Evolutionary conservation across 1,140 invertebrate genomes (phyloP).

Genomic region (Drosophila elegans): DNA sequence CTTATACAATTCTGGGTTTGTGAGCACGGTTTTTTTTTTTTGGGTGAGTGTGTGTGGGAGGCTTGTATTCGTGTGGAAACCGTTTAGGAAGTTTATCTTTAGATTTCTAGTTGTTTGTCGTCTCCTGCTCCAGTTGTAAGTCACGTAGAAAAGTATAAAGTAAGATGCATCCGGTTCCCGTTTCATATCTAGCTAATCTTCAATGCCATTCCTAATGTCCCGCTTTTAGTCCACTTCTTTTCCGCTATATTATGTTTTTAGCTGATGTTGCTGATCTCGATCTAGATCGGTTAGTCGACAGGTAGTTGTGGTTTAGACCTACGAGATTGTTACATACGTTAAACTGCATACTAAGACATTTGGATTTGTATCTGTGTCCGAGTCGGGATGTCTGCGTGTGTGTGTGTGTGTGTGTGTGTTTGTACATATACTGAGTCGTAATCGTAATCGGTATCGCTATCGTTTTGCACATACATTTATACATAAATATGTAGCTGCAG

Average conservation of each 20-base stretch:
- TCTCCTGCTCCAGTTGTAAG: conserved; percentile 40
- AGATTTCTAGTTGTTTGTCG: conserved; percentile 28
- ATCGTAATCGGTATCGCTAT: conserved; percentile 20
- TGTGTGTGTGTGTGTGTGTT: conserved; percentile 19
- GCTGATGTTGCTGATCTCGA: conserved; percentile 18
- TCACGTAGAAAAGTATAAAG: conserved; percentile 51
- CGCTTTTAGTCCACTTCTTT: not conserved
- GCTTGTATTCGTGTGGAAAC: conserved; percentile 42
- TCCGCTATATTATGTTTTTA: conserved; percentile 5
- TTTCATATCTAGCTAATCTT: conserved; percentile 3
- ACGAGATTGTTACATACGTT: conserved; percentile 35
- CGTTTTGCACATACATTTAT: conserved; percentile 34
- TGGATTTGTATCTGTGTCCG: conserved; percentile 8
- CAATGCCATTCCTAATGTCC: conserved; percentile 14
- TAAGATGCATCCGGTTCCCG: conserved; percentile 33
- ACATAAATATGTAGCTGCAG: conserved; percentile 16
- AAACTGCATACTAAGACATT: conserved; percentile 30
- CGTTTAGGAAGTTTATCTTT: conserved; percentile 42
- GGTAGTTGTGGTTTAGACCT: conserved; percentile 46
- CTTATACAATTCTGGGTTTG: not conserved
- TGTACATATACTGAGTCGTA: conserved; percentile 33
- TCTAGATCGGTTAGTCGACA: conserved; percentile 32
- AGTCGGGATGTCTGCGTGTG: conserved; percentile 18
- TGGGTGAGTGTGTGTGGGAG: conserved; percentile 6
- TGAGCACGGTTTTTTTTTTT: conserved; percentile 3